Percentiles rank a stretch among this genome's conserved stretches.
phyloP scores from a whole-genome alignment of 2,113 vertebrate genomes.

The Sus scrofa region T2T-Sscrofa CM000812.6:235287001-235287500 shows the following conservation, averaged over 20 bases:
- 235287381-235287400: background rate
- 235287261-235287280: background rate
- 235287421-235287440: background rate
- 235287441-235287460: background rate
- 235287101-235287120: background rate
- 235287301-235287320: background rate
- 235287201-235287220: background rate
- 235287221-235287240: background rate
- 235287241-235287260: slow-evolving; percentile 36
- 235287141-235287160: background rate
- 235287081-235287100: background rate
- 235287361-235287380: background rate
- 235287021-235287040: background rate
- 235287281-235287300: background rate
- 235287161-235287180: slow-evolving; percentile 5
- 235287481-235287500: background rate
- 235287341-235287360: background rate
- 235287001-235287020: background rate
- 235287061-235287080: background rate
- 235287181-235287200: slow-evolving; percentile 16
- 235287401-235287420: background rate
- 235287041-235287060: background rate
- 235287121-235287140: background rate
- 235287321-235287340: background rate
- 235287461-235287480: background rate